Evolutionary conservation across 2,888 invertebrate genomes (phyloP).

Genomic region (Stenotaenia linearis): DNA sequence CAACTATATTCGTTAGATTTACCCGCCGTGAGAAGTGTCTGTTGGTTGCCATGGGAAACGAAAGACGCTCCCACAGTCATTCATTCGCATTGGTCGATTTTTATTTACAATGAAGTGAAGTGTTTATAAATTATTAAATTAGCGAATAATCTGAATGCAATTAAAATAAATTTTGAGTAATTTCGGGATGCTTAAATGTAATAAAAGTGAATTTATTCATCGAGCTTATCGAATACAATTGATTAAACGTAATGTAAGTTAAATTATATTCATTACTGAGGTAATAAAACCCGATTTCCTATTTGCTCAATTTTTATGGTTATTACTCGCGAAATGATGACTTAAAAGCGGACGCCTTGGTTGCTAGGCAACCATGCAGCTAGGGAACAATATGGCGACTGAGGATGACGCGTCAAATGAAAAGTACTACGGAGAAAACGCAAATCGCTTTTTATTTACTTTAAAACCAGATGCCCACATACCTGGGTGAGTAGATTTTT

Average conservation of each 20-base stretch:
- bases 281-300: too few relatives aligned
- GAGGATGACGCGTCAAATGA: not conserved
- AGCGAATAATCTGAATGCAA: too few relatives aligned
- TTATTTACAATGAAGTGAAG: not conserved
- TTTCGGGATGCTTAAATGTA: too few relatives aligned
- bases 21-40: not conserved
- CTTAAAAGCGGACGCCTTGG: not conserved
- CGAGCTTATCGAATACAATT: too few relatives aligned
- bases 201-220: too few relatives aligned
- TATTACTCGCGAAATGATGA: not conserved
- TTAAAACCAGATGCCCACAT: not conserved
- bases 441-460: not conserved
- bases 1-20: not conserved
- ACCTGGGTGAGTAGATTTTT: not conserved
- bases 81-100: not conserved
- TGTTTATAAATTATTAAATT: too few relatives aligned
- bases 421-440: not conserved
- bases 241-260: too few relatives aligned
- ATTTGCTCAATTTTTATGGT: not conserved
- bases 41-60: not conserved
- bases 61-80: not conserved
- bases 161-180: too few relatives aligned
- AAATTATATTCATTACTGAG: too few relatives aligned
- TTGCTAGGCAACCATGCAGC: not conserved
- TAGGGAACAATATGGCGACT: not conserved